These are phyloP conservation scores for Mesitornis unicolor DNA, from an alignment of 2,113 vertebrate genomes.

Conservation along the genomic window DNA sequence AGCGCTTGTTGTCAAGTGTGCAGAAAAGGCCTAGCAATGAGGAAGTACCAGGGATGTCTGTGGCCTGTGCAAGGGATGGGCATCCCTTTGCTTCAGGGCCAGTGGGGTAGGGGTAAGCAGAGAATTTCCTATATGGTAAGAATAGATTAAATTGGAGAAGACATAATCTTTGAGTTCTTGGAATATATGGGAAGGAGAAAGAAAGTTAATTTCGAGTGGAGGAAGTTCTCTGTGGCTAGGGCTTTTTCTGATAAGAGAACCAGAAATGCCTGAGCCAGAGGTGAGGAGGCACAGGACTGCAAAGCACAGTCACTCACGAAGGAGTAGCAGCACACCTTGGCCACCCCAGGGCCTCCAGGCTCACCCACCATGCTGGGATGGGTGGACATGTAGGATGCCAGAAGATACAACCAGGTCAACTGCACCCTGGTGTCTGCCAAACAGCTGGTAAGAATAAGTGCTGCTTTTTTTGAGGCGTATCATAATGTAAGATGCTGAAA, in stretches of 20 bases:
- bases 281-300: background rate
- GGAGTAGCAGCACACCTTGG: background rate
- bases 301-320: background rate
- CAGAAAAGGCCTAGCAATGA: background rate
- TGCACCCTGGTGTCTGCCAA: background rate
- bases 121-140: background rate
- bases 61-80: background rate
- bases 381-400: background rate
- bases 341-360: fast-evolving
- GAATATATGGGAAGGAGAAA: background rate
- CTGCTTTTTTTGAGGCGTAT: background rate
- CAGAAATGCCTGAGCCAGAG: background rate
- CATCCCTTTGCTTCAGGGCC: background rate
- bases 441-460: fast-evolving
- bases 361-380: background rate
- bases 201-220: background rate
- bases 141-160: background rate
- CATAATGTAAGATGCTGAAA: background rate
- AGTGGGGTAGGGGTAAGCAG: background rate
- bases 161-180: background rate
- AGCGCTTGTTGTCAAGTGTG: background rate
- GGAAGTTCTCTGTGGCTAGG: background rate
- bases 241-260: background rate
- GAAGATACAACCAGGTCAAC: background rate
- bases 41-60: background rate